Evolutionary conservation across 2,888 invertebrate genomes (phyloP).

Genomic region (Cotesia congregata): DNA sequence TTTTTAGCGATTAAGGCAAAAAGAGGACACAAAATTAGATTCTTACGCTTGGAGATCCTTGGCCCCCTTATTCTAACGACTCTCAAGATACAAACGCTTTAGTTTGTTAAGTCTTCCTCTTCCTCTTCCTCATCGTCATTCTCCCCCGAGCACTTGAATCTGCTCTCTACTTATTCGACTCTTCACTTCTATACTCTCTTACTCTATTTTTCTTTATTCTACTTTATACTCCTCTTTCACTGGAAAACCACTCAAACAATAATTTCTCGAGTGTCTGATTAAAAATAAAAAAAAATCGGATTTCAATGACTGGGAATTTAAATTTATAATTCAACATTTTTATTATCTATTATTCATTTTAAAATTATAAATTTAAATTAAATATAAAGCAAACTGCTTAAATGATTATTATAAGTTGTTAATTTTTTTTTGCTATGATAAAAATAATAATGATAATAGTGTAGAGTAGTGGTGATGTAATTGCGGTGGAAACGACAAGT

Average conservation of each 20-base stretch:
- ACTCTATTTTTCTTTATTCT: slow-evolving; percentile 6
- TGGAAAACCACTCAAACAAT: slow-evolving; percentile 15
- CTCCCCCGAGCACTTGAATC: not conserved
- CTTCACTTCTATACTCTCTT: not conserved
- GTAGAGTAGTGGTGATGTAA: not conserved
- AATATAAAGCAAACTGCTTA: not conserved
- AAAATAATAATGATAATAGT: not conserved
- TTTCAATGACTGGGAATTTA: not conserved
- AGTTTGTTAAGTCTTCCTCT: slow-evolving; percentile 9
- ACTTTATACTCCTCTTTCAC: not conserved
- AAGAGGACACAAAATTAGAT: slow-evolving; percentile 16
- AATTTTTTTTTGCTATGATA: not conserved
- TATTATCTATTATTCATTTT: slow-evolving; percentile 8
- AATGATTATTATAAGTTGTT: not conserved
- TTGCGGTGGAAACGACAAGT: not conserved
- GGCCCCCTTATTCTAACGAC: slow-evolving; percentile 34
- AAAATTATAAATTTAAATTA: slow-evolving; percentile 1
- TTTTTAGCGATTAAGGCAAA: slow-evolving; percentile 16
- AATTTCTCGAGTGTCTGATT: slow-evolving; percentile 26
- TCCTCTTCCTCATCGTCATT: not conserved
- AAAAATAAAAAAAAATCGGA: slow-evolving; percentile 7
- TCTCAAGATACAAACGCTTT: slow-evolving; percentile 24
- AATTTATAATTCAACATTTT: slow-evolving; percentile 5
- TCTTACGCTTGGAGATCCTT: slow-evolving; percentile 17
- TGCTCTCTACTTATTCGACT: not conserved